Base-by-base conservation (phyloP, 2,113 vertebrate species). In the Gallinago undulata region DNA sequence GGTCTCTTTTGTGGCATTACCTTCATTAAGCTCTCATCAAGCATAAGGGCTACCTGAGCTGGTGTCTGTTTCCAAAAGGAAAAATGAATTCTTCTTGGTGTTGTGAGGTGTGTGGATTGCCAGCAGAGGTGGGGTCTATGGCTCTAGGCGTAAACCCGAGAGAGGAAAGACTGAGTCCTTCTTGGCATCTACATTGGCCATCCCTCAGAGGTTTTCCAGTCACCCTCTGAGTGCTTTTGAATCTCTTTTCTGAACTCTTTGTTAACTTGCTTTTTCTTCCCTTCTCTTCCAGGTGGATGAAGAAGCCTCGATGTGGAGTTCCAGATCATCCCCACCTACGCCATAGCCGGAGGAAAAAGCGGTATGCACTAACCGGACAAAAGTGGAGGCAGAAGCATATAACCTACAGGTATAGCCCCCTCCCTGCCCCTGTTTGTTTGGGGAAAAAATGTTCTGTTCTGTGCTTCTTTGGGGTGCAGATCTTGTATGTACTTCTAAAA, bases 311-410 rank as follows among this genome's bases (percentile, higher is more conserved):
- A 23, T 99, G 99, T 81, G 99, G 99, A 30, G 99, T 99, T 86
- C 99, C 99, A 2, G 99, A 99, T 80, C 99, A 99, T 80, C 99
- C 99, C 39, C 98, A 99, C 96, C 96, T 98, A 91, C 99, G 98
- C 95, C 98, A 95, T 10, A 98, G 98, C 82, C 98, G 98, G 93
- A 98, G 99, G 97, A 99, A 99, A 91, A 99, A 99, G 95, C 99
- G 99, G 45, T 99, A 99, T n/a, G 99, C 99, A 2, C 98, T 99
- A 89, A 99, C 99, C 7, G 99, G 99, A 24, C 99, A 99, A 93
- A 99, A 99, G 74, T 99, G 99, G 99, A 98, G 99, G 37, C 99
- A 99, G 87, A 99, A 99, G 78, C 99, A 98, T 96, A 99, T 99
- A 95, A 99, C 99, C 35, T 99, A 99, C 98, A 99, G 99, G 99